These are phyloP conservation scores for Esperia sulphurella DNA, from an alignment of 2,888 invertebrate species.

Conservation along the genomic window DNA sequence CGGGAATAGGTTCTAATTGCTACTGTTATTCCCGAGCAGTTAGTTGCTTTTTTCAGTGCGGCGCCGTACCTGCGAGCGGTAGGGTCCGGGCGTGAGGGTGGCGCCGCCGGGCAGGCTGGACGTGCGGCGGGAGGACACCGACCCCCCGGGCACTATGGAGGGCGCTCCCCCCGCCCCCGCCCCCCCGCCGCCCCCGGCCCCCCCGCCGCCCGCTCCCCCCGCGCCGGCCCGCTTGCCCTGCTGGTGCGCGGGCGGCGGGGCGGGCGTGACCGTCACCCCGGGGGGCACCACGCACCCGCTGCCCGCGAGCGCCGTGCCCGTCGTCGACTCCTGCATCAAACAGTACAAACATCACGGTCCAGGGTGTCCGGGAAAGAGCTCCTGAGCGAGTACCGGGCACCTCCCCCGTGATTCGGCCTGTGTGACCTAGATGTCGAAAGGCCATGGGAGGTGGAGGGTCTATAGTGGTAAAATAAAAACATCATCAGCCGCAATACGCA, in stretches of 20 bases:
- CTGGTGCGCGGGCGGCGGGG: slow-evolving; percentile 73
- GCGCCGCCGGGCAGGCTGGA: slow-evolving; percentile 80
- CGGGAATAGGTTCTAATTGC: too few relatives aligned
- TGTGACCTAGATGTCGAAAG: too few relatives aligned
- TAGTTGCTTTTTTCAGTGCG: too few relatives aligned
- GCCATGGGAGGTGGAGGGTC: too few relatives aligned
- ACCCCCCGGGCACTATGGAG: slow-evolving; percentile 33
- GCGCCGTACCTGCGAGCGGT: slow-evolving; percentile 64
- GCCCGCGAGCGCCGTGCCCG: slow-evolving; percentile 61
- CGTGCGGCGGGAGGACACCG: slow-evolving; percentile 50
- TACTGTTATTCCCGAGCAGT: too few relatives aligned
- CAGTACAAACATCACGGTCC: too few relatives aligned
- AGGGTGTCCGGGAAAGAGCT: too few relatives aligned
- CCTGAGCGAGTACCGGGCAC: too few relatives aligned
- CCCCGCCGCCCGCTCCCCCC: slow-evolving; percentile 11
- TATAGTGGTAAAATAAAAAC: too few relatives aligned
- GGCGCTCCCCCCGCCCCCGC: slow-evolving; percentile 18
- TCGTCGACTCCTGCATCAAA: slow-evolving; percentile 1
- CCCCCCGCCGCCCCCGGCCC: slow-evolving; percentile 47
- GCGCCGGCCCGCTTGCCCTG: slow-evolving; percentile 45
- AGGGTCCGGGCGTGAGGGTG: slow-evolving; percentile 79
- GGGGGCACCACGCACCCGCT: slow-evolving; percentile 73
- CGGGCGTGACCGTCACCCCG: slow-evolving; percentile 74
- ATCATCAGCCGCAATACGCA: too few relatives aligned
- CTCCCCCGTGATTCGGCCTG: too few relatives aligned